These are phyloP conservation scores for Lathronympha strigana DNA, from an alignment of 2,888 invertebrate species.

Conservation along the genomic window DNA sequence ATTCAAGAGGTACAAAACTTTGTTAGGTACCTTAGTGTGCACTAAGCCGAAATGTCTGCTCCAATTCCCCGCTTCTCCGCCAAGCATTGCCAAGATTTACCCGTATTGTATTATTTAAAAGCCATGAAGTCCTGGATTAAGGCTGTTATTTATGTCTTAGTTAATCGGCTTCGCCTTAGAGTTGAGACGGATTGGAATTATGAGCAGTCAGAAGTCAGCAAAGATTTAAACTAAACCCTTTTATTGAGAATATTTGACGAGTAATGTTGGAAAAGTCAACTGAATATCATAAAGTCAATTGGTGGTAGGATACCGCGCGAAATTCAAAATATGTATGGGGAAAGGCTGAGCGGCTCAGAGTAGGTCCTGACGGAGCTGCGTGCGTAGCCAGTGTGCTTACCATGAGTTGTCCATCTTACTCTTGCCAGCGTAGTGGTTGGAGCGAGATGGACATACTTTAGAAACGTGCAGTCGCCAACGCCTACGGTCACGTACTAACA, in stretches of 20 bases:
- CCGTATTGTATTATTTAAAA: slow-evolving; percentile 25
- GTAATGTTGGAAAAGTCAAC: neutral
- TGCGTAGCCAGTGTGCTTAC: too few relatives aligned
- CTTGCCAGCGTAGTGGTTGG: too few relatives aligned
- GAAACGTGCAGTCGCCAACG: too few relatives aligned
- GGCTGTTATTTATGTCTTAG: slow-evolving; percentile 9
- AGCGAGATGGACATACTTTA: too few relatives aligned
- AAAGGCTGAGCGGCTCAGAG: too few relatives aligned
- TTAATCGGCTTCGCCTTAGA: slow-evolving; percentile 13
- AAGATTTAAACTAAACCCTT: slow-evolving; percentile 7
- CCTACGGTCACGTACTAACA: too few relatives aligned
- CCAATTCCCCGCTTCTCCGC: slow-evolving; percentile 3
- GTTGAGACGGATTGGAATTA: slow-evolving; percentile 14
- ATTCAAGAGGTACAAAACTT: neutral
- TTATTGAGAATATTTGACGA: neutral
- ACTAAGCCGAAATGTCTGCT: slow-evolving; percentile 7
- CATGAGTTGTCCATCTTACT: too few relatives aligned
- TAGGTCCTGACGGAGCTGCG: too few relatives aligned
- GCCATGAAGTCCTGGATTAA: slow-evolving; percentile 14
- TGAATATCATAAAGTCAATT: neutral
- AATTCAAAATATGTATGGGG: too few relatives aligned
- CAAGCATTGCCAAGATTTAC: slow-evolving; percentile 27
- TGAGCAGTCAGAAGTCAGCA: neutral
- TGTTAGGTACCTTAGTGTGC: neutral
- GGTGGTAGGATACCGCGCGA: too few relatives aligned